Base-by-base conservation (phyloP, 2,113 vertebrate species). In the Catharus minimus region DNA sequence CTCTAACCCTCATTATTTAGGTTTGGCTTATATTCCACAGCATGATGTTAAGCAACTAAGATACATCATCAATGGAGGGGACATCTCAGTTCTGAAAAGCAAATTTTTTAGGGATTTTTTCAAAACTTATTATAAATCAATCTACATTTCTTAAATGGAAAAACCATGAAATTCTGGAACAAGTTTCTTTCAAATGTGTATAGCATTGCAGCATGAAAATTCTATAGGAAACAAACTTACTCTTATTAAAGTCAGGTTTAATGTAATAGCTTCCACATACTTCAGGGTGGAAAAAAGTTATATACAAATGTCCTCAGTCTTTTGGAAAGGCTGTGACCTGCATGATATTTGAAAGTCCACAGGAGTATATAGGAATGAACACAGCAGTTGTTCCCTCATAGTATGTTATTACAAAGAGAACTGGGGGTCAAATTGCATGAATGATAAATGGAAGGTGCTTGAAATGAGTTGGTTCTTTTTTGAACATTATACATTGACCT, bases 331-430 rank as follows among this genome's bases (percentile, higher is more conserved):
- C 97, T 97, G 86, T 98, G 98, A 98, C 97, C 97, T 96, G 96
- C 91, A 88, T 93, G 95, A 96, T 92, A 97, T 97, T 98, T 97
- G 97, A 97, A 98, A 98, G 98, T 98, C 97, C 97, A 97, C 97
- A 92, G 95, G 98, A 97, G 97, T 97, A 97, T 97, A 91, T 95
- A 96, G 98, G 97, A 98, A 95, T 96, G 98, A 98, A 97, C 98
- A 95, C 98, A 98, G 98, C 98, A 97, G 98, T 98, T 97, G 98
- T 98, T 97, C 98, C 97, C 95, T 96, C 95, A 95, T 97, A 97
- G 96, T 98, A 97, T 98, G 98, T 99, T 99, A 98, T 99, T 98
- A 98, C 97, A 98, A 98, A 98, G 97, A 97, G 97, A 98, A 97
- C 97, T 97, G 96, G 98, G 96, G 98, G 98, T 99, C 98, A 98